These are phyloP conservation scores for Ploceus nigricollis DNA, from an alignment of 2,113 vertebrate species.

Conservation along the genomic window DNA sequence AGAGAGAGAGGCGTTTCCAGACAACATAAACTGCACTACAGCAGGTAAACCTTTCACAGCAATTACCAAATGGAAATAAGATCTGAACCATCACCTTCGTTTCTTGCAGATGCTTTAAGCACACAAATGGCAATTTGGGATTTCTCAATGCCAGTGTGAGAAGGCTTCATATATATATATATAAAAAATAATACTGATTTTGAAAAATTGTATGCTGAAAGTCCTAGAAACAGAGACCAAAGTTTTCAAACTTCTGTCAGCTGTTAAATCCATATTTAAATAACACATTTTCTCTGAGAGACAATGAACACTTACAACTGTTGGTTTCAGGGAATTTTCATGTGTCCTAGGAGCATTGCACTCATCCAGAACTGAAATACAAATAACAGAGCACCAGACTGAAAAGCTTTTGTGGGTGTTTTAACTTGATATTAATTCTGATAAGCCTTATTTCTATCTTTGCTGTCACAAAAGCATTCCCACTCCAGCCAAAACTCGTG, in stretches of 20 bases:
- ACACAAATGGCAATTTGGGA: neutral
- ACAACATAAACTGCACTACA: conserved; percentile 33
- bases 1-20: conserved; percentile 34
- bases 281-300: neutral
- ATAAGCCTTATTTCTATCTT: neutral
- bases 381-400: neutral
- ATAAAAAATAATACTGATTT: neutral
- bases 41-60: conserved; percentile 53
- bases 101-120: conserved; percentile 26
- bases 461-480: neutral
- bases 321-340: neutral
- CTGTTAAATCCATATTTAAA: neutral
- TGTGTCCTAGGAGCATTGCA: neutral
- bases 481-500: neutral
- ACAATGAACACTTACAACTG: neutral
- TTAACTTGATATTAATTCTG: neutral
- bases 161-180: neutral
- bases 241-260: neutral
- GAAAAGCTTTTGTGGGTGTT: neutral
- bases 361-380: neutral
- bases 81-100: neutral
- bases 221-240: neutral
- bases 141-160: neutral
- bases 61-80: conserved; percentile 49
- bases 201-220: neutral